phyloP scores from a whole-genome alignment of 2,797 vertebrate genomes.

The Carapus acus region DNA sequence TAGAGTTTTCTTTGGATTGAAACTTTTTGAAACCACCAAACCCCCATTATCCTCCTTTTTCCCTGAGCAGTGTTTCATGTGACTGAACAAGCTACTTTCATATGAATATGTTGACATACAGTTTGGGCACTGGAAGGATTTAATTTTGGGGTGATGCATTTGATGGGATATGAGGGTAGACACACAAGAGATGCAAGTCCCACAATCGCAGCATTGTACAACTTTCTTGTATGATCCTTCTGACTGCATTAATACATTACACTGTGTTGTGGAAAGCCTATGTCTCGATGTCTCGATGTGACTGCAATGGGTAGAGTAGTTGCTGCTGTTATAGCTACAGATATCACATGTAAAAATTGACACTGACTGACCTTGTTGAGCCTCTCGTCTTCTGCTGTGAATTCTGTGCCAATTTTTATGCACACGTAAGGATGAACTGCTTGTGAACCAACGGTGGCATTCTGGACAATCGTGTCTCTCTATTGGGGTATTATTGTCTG shows the following conservation, averaged over 20 bases:
- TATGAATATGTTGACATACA: constrained; percentile 64
- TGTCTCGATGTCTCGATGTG: constrained; percentile 61
- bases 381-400: constrained; percentile 55
- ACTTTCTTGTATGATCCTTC: constrained; percentile 56
- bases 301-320: constrained; percentile 46
- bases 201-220: constrained; percentile 64
- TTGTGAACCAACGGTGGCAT: constrained; percentile 69
- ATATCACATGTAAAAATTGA: constrained; percentile 52
- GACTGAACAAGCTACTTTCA: constrained; percentile 61
- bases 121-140: constrained; percentile 63
- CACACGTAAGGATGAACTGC: constrained; percentile 64
- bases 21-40: constrained; percentile 53
- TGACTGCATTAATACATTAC: constrained; percentile 39
- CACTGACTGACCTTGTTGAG: constrained; percentile 52
- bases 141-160: constrained; percentile 64
- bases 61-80: constrained; percentile 61
- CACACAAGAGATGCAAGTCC: constrained; percentile 62
- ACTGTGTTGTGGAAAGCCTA: constrained; percentile 36
- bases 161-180: constrained; percentile 72
- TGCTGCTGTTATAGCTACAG: constrained; percentile 56
- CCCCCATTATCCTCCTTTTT: constrained; percentile 37
- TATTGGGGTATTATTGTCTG: constrained; percentile 5
- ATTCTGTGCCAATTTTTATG: constrained; percentile 73
- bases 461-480: constrained; percentile 67
- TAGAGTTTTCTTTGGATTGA: constrained; percentile 78